Percentiles rank a stretch among this genome's conserved stretches.
Conservation (phyloP, 2,888 invertebrate genomes). For the Hipparchia semele region DNA sequence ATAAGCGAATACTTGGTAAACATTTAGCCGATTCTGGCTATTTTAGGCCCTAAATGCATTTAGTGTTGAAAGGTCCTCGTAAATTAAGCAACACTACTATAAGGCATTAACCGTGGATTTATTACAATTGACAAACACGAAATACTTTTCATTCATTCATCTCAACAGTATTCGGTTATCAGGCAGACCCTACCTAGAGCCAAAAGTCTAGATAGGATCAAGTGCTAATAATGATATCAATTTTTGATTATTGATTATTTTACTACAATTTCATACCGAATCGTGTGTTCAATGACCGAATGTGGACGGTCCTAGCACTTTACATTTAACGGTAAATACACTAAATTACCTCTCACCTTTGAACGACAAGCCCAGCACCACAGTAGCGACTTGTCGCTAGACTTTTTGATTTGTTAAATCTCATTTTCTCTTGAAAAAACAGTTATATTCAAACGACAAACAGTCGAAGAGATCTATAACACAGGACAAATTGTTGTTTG, state of each 20-base stretch:
- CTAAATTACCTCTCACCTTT: conserved; percentile 12
- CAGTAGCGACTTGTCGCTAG: background rate
- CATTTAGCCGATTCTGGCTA: conserved; percentile 30
- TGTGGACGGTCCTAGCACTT: background rate
- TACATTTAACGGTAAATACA: conserved; percentile 25
- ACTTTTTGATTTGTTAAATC: background rate
- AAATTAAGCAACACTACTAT: background rate
- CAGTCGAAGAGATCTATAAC: too few relatives aligned
- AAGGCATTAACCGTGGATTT: too few relatives aligned
- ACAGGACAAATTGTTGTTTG: too few relatives aligned
- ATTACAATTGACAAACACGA: too few relatives aligned
- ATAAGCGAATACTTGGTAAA: conserved; percentile 48
- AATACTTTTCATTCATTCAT: too few relatives aligned
- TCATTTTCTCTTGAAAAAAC: background rate
- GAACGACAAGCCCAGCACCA: background rate
- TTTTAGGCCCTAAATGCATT: conserved; percentile 17
- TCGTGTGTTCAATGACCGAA: background rate
- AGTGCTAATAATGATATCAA: too few relatives aligned
- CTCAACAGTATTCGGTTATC: too few relatives aligned
- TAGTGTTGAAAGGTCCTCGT: background rate
- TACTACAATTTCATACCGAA: too few relatives aligned
- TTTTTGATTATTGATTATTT: too few relatives aligned
- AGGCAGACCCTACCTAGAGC: too few relatives aligned
- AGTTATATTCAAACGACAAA: too few relatives aligned
- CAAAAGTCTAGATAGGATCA: too few relatives aligned